A percentile compares a stretch with the other conserved stretches of the same genome.
phyloP scores from a whole-genome alignment of 1,140 invertebrate genomes.

The Muscidifurax raptorellus region DNA sequence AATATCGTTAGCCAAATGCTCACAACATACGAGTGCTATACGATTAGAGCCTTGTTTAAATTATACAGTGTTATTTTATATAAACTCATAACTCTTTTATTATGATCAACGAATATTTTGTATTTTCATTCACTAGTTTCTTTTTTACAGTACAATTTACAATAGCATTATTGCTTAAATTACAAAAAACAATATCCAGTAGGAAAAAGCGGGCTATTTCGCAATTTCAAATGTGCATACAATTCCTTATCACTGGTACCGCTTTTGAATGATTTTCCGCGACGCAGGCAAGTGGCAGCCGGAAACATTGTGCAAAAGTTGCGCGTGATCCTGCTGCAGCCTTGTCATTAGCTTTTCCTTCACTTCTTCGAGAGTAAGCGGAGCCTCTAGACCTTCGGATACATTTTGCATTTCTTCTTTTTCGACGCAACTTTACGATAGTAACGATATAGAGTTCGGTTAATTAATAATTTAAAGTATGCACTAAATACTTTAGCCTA shows the following conservation, averaged over 20 bases:
- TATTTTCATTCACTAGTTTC: too few species aligned
- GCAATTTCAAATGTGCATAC: not conserved
- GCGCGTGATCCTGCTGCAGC: constrained; percentile 67
- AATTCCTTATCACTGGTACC: constrained; percentile 67
- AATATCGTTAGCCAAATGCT: not conserved
- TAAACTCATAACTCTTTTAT: too few species aligned
- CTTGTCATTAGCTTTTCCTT: constrained; percentile 65
- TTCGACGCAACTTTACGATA: constrained; percentile 72
- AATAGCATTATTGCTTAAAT: too few species aligned
- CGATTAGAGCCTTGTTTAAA: too few species aligned
- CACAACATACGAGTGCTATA: not conserved
- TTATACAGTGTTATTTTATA: too few species aligned
- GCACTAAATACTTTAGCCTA: not conserved
- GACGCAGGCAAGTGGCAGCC: constrained; percentile 76
- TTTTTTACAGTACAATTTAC: too few species aligned
- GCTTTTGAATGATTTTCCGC: constrained; percentile 75
- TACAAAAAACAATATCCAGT: too few species aligned
- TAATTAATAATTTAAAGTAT: not conserved
- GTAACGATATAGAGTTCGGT: not conserved
- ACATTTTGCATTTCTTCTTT: constrained; percentile 75
- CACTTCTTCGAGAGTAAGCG: constrained; percentile 69
- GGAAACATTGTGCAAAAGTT: constrained; percentile 76
- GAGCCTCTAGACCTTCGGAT: constrained; percentile 72
- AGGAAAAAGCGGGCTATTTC: too few species aligned
- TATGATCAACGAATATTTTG: too few species aligned